phyloP scores from a whole-genome alignment of 2,888 invertebrate species.

The Drosophila vallismaia region DNA sequence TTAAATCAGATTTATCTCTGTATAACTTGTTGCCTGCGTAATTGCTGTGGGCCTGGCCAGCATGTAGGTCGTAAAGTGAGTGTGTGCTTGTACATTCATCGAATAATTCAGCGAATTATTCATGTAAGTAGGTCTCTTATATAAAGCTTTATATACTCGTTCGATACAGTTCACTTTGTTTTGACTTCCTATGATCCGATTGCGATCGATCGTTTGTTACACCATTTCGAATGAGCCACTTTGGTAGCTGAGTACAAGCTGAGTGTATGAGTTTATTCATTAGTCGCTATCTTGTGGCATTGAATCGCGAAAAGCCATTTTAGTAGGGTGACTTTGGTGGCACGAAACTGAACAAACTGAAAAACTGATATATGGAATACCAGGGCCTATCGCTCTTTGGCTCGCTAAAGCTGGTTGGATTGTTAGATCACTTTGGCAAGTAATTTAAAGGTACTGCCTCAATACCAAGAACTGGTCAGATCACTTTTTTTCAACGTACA shows the following conservation, averaged over 20 bases:
- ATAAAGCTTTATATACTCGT: conserved; percentile 16
- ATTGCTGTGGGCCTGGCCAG: conserved; percentile 18
- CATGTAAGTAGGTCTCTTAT: conserved; percentile 35
- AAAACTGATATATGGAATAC: conserved; percentile 9
- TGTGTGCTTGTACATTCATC: conserved; percentile 1
- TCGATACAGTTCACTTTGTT: conserved; percentile 18
- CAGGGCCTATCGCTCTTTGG: conserved; percentile 10
- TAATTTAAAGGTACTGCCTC: conserved; percentile 25
- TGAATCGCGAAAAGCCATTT: conserved; percentile 22
- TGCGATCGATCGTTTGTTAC: conserved; percentile 35
- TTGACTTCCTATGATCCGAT: conserved; percentile 15
- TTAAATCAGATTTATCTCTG: conserved; percentile 18
- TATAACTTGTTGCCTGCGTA: conserved; percentile 17
- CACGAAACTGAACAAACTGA: background rate
- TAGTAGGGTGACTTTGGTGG: conserved; percentile 20
- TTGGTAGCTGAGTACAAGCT: conserved; percentile 9
- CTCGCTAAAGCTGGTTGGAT: conserved; percentile 1
- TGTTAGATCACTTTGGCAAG: conserved; percentile 38
- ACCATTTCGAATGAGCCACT: conserved; percentile 26
- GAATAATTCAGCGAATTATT: conserved; percentile 18
- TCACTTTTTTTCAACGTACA: conserved; percentile 27
- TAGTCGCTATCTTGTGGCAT: conserved; percentile 31
- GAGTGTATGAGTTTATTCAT: conserved; percentile 11
- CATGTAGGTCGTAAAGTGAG: conserved; percentile 32
- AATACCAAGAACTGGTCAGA: conserved; percentile 38